Evolutionary conservation across 2,888 invertebrate genomes (phyloP), one percentile per base, ranked within the genome.

Genomic region (Scaptomyza reducta): DNA sequence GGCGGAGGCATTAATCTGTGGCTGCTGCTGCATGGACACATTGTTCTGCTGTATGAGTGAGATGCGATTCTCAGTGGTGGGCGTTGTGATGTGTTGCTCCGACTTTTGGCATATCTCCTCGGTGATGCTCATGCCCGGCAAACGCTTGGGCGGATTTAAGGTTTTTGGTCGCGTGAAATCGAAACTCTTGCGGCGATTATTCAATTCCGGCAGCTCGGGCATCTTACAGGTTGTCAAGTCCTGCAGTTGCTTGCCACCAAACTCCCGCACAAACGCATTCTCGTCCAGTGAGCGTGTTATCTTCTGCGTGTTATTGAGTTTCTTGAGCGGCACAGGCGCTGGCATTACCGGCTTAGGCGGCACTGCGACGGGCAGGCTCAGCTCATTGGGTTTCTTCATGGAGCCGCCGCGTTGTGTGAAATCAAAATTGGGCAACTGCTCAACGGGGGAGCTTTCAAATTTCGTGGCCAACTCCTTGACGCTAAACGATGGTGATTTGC

Each of bases 251-350:
- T 91, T 91, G 22, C 90, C 83, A 0, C 94, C 94, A 74, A 95
- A 95, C 87, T 95, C 95, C 69, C 95, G 94, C 1, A 94, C 92
- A 77, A 96, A 96, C 11, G 95, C 95, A 73, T 95, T 95, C 80
- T 95, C 96, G 89, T 96, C 96, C 57, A 96, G 90, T 0, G 95
- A 95, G 27, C 95, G 92, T 0, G 95, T 95, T 42, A 92, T 92
- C 85, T 94, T 95, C 55, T 92, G 91, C 0, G 94, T 93, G 70
- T 94, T 93, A 84, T 94, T 95, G 0, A 94, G 92, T 54, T 94
- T 87, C 63, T 87, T 87, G 5, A 86, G 74, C 4, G 81, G 66
- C 31, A 74, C 74, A 0, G 79, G 81, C 7, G 63, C 70, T 11
- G 70, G 58, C 58, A 70, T 64, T 29, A 71, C 54, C 1, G 84